Evolutionary conservation across 1,140 invertebrate species (phyloP).

Genomic region (Centruroides sculpturatus): DNA sequence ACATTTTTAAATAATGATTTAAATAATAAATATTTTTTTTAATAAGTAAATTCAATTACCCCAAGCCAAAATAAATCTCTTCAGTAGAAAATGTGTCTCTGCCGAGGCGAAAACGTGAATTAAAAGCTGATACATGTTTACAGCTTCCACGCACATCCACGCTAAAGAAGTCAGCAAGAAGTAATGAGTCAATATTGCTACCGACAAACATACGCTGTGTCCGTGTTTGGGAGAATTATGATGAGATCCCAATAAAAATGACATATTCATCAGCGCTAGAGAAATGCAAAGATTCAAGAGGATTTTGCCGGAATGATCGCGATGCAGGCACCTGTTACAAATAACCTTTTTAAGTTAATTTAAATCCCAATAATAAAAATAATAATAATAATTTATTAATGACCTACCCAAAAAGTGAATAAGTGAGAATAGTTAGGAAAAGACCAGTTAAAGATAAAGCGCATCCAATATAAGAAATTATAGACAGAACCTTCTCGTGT

Average conservation of each 20-base stretch:
- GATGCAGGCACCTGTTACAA: constrained; percentile 31
- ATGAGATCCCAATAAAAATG: constrained; percentile 30
- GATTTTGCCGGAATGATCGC: constrained; percentile 38
- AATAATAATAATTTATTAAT: background rate
- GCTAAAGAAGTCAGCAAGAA: constrained; percentile 34
- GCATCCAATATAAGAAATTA: constrained; percentile 37
- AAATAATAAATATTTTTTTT: too few species aligned
- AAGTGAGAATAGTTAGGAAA: constrained; percentile 33
- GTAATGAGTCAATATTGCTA: constrained; percentile 34
- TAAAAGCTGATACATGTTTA: constrained; percentile 40
- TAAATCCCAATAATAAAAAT: too few species aligned
- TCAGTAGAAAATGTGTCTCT: constrained; percentile 36
- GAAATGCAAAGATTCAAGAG: constrained; percentile 37
- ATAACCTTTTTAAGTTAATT: background rate
- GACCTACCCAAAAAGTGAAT: constrained; percentile 33
- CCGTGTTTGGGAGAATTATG: constrained; percentile 8
- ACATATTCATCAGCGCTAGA: constrained; percentile 33
- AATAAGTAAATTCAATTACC: constrained; percentile 24
- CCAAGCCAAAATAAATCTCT: constrained; percentile 37
- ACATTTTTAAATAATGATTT: too few species aligned
- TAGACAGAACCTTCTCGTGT: constrained; percentile 28
- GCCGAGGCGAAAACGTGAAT: constrained; percentile 38
- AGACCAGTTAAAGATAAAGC: constrained; percentile 32
- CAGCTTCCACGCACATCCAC: constrained; percentile 41
- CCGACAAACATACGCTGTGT: constrained; percentile 23